Percentiles rank a stretch among this genome's conserved stretches.
These are phyloP conservation scores for Salmo trutta DNA, from an alignment of 2,797 vertebrate species.

Conservation along the genomic window DNA sequence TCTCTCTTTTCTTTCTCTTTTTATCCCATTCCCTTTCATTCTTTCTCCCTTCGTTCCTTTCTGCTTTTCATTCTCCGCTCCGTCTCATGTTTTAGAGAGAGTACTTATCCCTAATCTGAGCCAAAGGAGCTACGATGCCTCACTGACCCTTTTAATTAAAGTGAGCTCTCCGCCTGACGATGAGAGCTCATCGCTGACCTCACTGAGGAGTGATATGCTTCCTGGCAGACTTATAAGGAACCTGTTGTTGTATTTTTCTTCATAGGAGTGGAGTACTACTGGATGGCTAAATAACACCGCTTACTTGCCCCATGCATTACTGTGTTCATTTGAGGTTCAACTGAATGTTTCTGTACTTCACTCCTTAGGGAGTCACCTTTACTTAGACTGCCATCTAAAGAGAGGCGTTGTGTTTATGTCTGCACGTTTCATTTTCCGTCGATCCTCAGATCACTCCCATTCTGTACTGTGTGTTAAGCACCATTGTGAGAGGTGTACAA, in stretches of 20 bases:
- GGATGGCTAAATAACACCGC: slow-evolving; percentile 34
- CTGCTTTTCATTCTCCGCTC: slow-evolving; percentile 22
- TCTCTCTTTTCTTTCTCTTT: slow-evolving; percentile 20
- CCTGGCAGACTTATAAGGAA: slow-evolving; percentile 45
- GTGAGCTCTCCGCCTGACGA: slow-evolving; percentile 39
- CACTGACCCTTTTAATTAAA: slow-evolving; percentile 72
- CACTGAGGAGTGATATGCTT: slow-evolving; percentile 32
- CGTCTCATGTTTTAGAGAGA: background rate
- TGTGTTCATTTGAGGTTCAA: slow-evolving; percentile 59
- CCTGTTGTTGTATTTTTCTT: slow-evolving; percentile 34
- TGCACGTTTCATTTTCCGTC: background rate
- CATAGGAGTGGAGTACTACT: slow-evolving; percentile 32
- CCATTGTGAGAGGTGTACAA: slow-evolving; percentile 30
- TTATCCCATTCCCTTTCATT: slow-evolving; percentile 19
- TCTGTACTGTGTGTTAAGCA: slow-evolving; percentile 28
- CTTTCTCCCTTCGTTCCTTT: slow-evolving; percentile 7
- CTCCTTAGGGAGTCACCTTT: background rate
- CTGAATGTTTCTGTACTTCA: background rate
- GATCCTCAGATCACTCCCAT: background rate
- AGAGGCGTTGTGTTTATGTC: slow-evolving; percentile 11
- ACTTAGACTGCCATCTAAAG: slow-evolving; percentile 14
- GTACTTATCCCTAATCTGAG: slow-evolving; percentile 48
- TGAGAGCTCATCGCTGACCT: slow-evolving; percentile 60
- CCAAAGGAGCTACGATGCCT: slow-evolving; percentile 42
- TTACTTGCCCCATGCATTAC: slow-evolving; percentile 40